Conservation (phyloP, 2,888 invertebrate genomes). For the Lasioglossum figueresi region DNA sequence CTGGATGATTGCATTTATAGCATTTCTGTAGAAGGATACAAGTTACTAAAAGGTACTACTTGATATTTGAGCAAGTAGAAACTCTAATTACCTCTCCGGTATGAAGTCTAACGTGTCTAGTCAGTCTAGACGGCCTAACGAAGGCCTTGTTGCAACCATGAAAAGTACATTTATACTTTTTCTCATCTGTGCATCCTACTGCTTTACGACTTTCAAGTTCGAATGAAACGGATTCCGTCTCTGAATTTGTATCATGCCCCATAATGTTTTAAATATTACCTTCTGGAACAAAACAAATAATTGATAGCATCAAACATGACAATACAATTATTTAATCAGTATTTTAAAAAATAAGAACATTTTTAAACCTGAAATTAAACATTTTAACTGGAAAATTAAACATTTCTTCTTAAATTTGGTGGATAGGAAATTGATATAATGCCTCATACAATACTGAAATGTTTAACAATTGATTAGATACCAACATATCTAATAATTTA, state of each 20-base stretch:
- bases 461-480: too few relatives aligned
- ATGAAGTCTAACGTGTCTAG: constrained; percentile 86
- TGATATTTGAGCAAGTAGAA: not conserved
- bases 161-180: constrained; percentile 84
- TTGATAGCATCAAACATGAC: not conserved
- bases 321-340: not conserved
- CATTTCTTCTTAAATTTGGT: too few relatives aligned
- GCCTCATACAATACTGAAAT: too few relatives aligned
- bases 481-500: too few relatives aligned
- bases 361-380: too few relatives aligned
- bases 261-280: constrained; percentile 21
- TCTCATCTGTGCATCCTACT: constrained; percentile 10
- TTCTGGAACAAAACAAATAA: not conserved
- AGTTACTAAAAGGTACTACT: not conserved
- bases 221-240: not conserved
- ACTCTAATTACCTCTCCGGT: constrained; percentile 85
- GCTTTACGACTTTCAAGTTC: not conserved
- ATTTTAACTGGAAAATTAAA: too few relatives aligned
- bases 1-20: constrained; percentile 86
- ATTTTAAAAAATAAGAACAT: not conserved
- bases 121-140: constrained; percentile 85
- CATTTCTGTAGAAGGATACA: constrained; percentile 83
- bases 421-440: too few relatives aligned
- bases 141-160: constrained; percentile 85
- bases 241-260: constrained; percentile 37